These are phyloP conservation scores for Diploptera punctata DNA, from an alignment of 2,888 invertebrate genomes.

Conservation along the genomic window DNA sequence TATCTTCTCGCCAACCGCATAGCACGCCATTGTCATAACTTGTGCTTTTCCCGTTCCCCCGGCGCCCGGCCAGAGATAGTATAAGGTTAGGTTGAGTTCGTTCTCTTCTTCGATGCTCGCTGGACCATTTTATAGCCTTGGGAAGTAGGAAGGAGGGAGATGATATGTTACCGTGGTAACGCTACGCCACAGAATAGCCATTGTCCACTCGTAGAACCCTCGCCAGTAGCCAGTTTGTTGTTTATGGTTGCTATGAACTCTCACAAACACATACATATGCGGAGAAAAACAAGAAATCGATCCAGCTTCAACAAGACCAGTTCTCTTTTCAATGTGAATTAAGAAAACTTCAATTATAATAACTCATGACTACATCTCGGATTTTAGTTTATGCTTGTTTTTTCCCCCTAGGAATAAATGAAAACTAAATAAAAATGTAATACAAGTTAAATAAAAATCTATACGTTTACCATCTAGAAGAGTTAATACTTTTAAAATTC, in stretches of 20 bases:
- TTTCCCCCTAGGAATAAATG: too few species aligned
- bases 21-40: slow-evolving; percentile 24
- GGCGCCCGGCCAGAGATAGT: slow-evolving; percentile 1
- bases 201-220: slow-evolving; percentile 24
- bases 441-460: too few species aligned
- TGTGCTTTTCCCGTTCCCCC: slow-evolving; percentile 13
- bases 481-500: too few species aligned
- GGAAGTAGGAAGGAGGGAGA: slow-evolving; percentile 22
- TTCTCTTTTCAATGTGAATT: too few species aligned
- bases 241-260: not conserved
- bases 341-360: too few species aligned
- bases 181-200: slow-evolving; percentile 37
- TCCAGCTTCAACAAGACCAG: too few species aligned
- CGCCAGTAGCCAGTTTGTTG: not conserved
- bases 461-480: too few species aligned
- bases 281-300: not conserved
- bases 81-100: slow-evolving; percentile 20
- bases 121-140: slow-evolving; percentile 34
- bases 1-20: slow-evolving; percentile 9
- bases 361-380: too few species aligned
- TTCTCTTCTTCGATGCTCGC: slow-evolving; percentile 25
- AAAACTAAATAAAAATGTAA: too few species aligned
- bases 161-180: slow-evolving; percentile 35
- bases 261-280: not conserved
- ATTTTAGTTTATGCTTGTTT: too few species aligned